Evolutionary conservation across 2,113 vertebrate species (phyloP).

Genomic region (Astur gentilis): DNA sequence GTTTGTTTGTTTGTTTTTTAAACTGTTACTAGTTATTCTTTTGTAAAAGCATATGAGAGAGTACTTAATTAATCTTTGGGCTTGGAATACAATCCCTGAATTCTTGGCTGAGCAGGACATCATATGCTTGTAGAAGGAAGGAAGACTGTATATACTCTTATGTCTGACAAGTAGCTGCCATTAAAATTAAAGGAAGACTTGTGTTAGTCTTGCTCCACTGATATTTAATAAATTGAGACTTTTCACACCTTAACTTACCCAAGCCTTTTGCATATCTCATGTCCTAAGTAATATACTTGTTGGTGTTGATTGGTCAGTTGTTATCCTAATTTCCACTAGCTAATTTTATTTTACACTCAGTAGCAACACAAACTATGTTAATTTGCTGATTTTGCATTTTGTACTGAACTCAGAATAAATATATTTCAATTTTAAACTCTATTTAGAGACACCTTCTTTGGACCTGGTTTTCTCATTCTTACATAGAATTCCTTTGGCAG

Average conservation of each 20-base stretch:
- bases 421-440: background rate
- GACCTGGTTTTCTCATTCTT: background rate
- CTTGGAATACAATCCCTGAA: background rate
- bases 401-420: background rate
- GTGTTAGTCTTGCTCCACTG: background rate
- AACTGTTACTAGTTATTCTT: background rate
- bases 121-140: background rate
- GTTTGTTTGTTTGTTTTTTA: background rate
- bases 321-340: background rate
- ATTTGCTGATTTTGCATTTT: background rate
- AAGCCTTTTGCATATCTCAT: background rate
- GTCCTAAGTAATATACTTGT: background rate
- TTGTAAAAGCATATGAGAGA: background rate
- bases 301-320: background rate
- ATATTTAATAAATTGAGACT: background rate
- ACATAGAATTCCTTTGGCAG: background rate
- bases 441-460: background rate
- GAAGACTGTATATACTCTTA: background rate
- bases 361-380: background rate
- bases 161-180: background rate
- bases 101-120: background rate
- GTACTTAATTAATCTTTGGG: background rate
- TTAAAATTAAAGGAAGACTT: background rate
- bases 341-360: background rate
- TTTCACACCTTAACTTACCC: background rate